Evolutionary conservation across 2,888 invertebrate species (phyloP), one percentile per base, ranked within the genome.

Genomic region (Polydrusus cervinus): DNA sequence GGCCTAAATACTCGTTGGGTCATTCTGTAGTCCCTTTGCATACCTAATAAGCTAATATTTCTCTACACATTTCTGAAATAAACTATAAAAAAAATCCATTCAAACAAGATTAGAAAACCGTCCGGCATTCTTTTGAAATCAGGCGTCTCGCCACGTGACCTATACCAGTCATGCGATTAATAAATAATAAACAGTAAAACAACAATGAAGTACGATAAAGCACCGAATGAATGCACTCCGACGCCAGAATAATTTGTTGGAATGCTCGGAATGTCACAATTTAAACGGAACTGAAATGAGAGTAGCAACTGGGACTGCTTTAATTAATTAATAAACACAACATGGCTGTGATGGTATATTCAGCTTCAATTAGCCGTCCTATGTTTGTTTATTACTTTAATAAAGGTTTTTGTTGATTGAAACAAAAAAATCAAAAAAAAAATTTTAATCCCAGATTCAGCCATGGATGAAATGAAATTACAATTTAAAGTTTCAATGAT

Each of bases 161-260:
- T 34, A 60, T 16, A 11, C 57, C 5, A 60, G 34, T 6, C 38
- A 10, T 38, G 57, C 40, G 16, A 18, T 64, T 55, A 71, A 53
- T 66, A 65, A 71, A 70, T 40, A 57, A 34, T 55, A 71, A 75
- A 34, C 34, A 34, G 7, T 34, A 34, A 34, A 6, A 25, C 70
- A 65, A 60, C 30, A 11, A 71, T 62, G 67, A 38, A 62, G 40
- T 25, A 57, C 65, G 72, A 73, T 73, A 72, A 66, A 20, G 30
- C 5, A 47, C 16, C 18, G 43, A 61, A 47, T 69, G 74, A 74
- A 74, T 71, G 71, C 53, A 43, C 70, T 66, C 71, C 66, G 70
- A 71, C 75, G 71, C 75, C 71, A 75, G 67, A 75, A 67, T 71
- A 75, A 75, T 71, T 71, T 65, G 55, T 43, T 38, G 71, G 71